Evolutionary conservation across 2,113 vertebrate genomes (phyloP).

Genomic region (Piaya cayana): DNA sequence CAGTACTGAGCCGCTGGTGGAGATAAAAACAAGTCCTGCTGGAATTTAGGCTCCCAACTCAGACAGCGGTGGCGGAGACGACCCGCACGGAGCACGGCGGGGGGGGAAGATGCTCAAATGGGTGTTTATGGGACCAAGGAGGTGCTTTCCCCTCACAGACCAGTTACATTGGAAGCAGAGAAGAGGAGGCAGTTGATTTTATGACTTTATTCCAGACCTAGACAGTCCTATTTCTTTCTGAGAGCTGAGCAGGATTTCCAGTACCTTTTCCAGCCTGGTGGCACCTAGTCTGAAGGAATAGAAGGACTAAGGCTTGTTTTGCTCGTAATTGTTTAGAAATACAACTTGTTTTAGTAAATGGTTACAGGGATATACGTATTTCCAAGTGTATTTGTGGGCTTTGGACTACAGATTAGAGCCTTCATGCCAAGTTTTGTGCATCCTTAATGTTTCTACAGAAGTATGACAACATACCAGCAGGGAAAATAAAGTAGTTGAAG

Average conservation of each 20-base stretch:
- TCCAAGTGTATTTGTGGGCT: background rate
- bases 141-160: background rate
- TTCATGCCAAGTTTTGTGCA: background rate
- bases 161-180: background rate
- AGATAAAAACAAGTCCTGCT: background rate
- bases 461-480: background rate
- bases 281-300: background rate
- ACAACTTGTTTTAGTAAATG: background rate
- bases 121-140: background rate
- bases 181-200: background rate
- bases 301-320: background rate
- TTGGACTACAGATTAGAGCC: background rate
- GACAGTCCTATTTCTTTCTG: background rate
- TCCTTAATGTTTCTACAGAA: background rate
- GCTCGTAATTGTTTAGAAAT: background rate
- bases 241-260: background rate
- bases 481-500: background rate
- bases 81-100: background rate
- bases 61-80: background rate
- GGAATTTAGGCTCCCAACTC: background rate
- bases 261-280: background rate
- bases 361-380: background rate
- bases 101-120: background rate
- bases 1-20: background rate
- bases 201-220: background rate